Base-by-base conservation (phyloP, 2,888 invertebrate species). In the Diachrysia chrysitis region DNA sequence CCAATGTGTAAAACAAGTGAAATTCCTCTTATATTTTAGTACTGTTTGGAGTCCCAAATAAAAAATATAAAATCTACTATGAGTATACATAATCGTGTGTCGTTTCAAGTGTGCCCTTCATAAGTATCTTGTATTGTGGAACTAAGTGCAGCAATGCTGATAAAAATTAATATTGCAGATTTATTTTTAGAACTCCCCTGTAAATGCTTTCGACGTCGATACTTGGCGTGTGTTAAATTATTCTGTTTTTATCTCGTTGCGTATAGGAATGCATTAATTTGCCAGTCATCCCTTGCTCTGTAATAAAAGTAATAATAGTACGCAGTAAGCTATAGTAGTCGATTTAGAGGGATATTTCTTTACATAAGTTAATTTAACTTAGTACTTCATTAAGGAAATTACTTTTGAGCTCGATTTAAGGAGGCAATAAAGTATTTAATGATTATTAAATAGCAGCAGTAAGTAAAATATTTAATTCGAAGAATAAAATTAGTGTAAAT, bases 161-260 rank as follows among this genome's bases (percentile, higher is more conserved):
- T 74, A 77, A 74, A 82, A 77, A 79, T 60, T 82, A 69, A 80
- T 76, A 82, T 69, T 68, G 78, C 63, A 53, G 54, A 68, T 70
- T 66, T 79, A 82, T 79, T 73, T 80, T 66, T 80, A 80, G 80
- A 76, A 65, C 60, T 37, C 62, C 32, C 19, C 51, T 55, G 65
- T 65, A 71, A 64, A 74, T 57, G 75, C 57, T 66, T 61, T 62
- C 16, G 17, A 25, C 68, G 69, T 65, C 60, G 69, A 68, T 76
- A 63, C 58, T 35, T 48, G 54, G 60, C 65, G 55, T 69, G 69
- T 63, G 76, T 79, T 71, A 62, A 63, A 73, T 57, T 65, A 55
- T 59, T 62, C 48, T 59, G 79, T 68, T 56, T 78, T 72, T 69
- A 32, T 61, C 4, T n/a, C 14, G 0, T 14, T 63, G 48, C 58